Evolutionary conservation across 1,140 invertebrate genomes (phyloP), one percentile per base, ranked within the genome.

Genomic region (Drosophila trapezifrons): DNA sequence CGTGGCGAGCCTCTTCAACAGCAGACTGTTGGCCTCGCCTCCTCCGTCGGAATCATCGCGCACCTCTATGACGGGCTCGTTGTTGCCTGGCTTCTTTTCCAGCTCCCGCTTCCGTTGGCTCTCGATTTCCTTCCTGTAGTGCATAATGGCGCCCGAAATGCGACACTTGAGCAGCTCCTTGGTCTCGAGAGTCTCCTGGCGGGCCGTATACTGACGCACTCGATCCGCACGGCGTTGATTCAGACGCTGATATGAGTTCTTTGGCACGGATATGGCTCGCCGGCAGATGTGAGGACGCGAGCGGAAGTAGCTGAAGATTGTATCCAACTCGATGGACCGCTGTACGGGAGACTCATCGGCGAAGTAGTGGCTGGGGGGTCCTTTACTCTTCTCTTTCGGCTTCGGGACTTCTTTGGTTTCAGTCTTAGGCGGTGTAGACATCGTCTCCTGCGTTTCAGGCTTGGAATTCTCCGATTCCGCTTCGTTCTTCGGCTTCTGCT

Each of bases 101-200:
- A 55, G 13, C 51, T 80, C 75, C 4, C 54, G 6, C n/a, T 70
- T 67, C 17, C 79, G 62, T 13, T 90, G 85, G 4, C 51, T 63
- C 7, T 89, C 80, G 15, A 89, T 29, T 12, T 80, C 84, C 18
- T 59, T 63, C 17, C 84, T 77, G 65, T 89, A 89, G 40, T 56
- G 89, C 9, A 42, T 55, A 9, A 78, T 45, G 4, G 70, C 71
- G 2, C 60, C 78, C 12, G 32, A 17, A 7, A 83, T 66, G 20
- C 80, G 80, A 0, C 22, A 15, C 4, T 45, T 70, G 8, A 86
- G 66, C 40, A 80, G 29, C n/a, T 76, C 57, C 8, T 29, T 27
- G 8, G 25, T 71, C 10, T 70, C 27, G 1, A 25, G 13, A 3
- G 66, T 81, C 70, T 90, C 80, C 1, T 45, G 32, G 12, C 51